Percentiles rank a stretch among this genome's conserved stretches.
Evolutionary conservation across 2,113 vertebrate genomes (phyloP).

Genomic region (Chinchilla lanigera): DNA sequence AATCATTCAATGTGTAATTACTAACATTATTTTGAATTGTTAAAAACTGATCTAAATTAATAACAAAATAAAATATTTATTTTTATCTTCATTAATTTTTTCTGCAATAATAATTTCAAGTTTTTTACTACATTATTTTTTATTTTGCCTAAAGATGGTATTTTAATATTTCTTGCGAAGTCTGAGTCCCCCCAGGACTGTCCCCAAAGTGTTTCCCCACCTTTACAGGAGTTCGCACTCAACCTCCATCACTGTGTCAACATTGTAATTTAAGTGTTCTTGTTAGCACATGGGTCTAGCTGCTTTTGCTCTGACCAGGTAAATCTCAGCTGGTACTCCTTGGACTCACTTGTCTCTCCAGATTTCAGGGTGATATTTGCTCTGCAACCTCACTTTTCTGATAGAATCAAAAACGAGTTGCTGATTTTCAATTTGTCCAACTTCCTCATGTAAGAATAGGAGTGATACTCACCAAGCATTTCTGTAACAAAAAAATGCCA

Average conservation of each 20-base stretch:
- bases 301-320: background rate
- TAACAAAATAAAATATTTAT: background rate
- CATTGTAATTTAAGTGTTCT: background rate
- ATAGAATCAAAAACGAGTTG: background rate
- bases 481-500: background rate
- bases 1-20: background rate
- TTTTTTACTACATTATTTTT: background rate
- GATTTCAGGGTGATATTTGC: background rate
- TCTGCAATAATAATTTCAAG: background rate
- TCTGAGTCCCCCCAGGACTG: background rate
- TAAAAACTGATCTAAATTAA: background rate
- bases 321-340: background rate
- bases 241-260: background rate
- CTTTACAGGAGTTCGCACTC: background rate
- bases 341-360: background rate
- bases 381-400: background rate
- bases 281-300: accelerated
- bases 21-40: background rate
- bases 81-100: background rate
- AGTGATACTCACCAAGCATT: background rate
- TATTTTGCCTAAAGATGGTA: background rate
- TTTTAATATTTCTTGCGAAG: background rate
- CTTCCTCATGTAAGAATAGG: background rate
- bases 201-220: background rate
- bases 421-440: background rate